phyloP scores from a whole-genome alignment of 2,797 vertebrate species.

The Tenualosa thibaudeaui region DNA sequence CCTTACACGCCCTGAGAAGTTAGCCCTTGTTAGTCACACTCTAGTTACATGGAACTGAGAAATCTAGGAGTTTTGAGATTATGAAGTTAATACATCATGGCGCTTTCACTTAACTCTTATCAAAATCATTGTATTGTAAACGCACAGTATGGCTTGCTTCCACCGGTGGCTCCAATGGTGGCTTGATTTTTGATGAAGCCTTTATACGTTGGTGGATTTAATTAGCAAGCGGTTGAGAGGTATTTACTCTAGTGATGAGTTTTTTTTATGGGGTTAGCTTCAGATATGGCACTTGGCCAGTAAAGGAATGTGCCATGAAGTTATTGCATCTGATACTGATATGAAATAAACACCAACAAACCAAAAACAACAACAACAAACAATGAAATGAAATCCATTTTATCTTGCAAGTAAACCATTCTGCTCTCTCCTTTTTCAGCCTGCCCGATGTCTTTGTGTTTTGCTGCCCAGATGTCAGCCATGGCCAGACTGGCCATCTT shows the following conservation, averaged over 20 bases:
- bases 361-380: background rate
- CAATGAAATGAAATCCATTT: background rate
- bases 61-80: slow-evolving; percentile 1
- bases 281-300: background rate
- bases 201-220: background rate
- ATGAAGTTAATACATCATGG: background rate
- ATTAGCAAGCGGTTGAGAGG: background rate
- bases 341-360: slow-evolving; percentile 1
- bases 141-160: background rate
- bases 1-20: background rate
- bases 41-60: background rate
- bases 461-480: slow-evolving; percentile 41
- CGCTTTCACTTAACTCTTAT: background rate
- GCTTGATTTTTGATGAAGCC: background rate
- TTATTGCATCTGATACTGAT: background rate
- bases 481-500: slow-evolving; percentile 61
- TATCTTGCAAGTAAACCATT: slow-evolving; percentile 25
- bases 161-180: background rate
- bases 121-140: background rate
- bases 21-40: background rate
- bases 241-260: background rate
- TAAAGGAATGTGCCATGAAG: background rate
- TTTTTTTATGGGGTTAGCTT: background rate
- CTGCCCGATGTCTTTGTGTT: slow-evolving; percentile 38
- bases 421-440: slow-evolving; percentile 56